Evolutionary conservation across 2,888 invertebrate species (phyloP), one percentile per base, ranked within the genome.

Genomic region (Heliconius erato): DNA sequence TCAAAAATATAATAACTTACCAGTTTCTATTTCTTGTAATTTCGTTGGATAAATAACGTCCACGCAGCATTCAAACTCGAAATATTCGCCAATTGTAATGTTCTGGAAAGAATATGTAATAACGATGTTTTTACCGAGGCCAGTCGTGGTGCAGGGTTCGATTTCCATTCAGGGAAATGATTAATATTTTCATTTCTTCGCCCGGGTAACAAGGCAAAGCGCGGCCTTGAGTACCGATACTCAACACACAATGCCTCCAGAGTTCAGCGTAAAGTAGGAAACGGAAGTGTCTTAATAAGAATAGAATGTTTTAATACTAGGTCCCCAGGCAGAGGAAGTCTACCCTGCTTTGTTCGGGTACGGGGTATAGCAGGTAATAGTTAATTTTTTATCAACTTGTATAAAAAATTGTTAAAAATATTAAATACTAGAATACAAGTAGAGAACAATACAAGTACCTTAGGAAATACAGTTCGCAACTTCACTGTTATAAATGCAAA

Each of bases 401-500:
- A 6, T 67, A 14, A 67, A 63, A n/a, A n/a, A 63, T 63, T 11
- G 4, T 12, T 4, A 1, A 0, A n/a, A 63, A n/a, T 63, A 3
- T n/a, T n/a, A n/a, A 63, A 63, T 63, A 63, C 11, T 63, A n/a
- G 4, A 4, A 54, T 54, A 63, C n/a, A 11, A 11, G n/a, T 63
- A n/a, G 0, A 54, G 0, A 23, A 23, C 54, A 23, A 23, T 23
- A 54, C 19, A 26, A 65, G 74, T 86, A 92, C 92, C 89, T 88
- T 81, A 0, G 81, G 81, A 16, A 89, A 87, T 1, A 23, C 28
- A 0, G 87, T 85, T 5, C 79, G 40, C 3, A 92, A 84, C 1
- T 81, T 78, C 0, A 92, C 87, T 26, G 85, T 87, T 6, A 94
- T 87, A 0, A 88, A 86, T 0, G 92, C 87, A 79, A 92, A 86